phyloP scores from a whole-genome alignment of 2,888 invertebrate species.

The Taphrorychus bicolor region DNA sequence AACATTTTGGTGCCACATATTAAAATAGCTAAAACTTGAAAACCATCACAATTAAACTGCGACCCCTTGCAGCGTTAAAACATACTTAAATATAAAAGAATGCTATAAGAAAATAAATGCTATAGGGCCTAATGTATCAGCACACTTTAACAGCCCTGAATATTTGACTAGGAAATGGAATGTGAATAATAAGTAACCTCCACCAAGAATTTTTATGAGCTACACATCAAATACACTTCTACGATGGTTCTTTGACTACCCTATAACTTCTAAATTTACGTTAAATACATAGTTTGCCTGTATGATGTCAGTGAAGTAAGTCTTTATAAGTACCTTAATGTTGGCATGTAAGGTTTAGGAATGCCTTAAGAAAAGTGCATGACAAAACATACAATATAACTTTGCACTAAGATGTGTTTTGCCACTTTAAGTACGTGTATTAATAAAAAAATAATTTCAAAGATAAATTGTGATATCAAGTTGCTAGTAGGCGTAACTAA shows the following conservation, averaged over 20 bases:
- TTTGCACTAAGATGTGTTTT: not conserved
- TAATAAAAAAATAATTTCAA: not conserved
- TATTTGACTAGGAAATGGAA: not conserved
- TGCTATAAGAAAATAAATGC: not conserved
- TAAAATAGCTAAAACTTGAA: not conserved
- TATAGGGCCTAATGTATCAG: too few relatives aligned
- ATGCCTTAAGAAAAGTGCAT: not conserved
- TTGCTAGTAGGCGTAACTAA: conserved; percentile 18
- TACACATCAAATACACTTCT: not conserved
- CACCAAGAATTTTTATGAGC: not conserved
- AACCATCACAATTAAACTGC: not conserved
- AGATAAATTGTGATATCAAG: not conserved
- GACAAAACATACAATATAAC: not conserved
- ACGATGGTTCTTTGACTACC: not conserved
- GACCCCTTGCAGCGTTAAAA: not conserved
- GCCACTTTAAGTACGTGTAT: not conserved
- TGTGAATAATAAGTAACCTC: not conserved
- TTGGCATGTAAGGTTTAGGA: not conserved
- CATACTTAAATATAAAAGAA: not conserved
- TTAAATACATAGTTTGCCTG: not conserved
- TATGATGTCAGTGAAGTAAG: not conserved
- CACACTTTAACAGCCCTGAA: too few relatives aligned
- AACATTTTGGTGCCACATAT: not conserved
- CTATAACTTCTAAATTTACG: too few relatives aligned
- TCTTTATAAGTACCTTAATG: not conserved